Base-by-base conservation (phyloP, 1,140 invertebrate species). In the Lineus longissimus region DNA sequence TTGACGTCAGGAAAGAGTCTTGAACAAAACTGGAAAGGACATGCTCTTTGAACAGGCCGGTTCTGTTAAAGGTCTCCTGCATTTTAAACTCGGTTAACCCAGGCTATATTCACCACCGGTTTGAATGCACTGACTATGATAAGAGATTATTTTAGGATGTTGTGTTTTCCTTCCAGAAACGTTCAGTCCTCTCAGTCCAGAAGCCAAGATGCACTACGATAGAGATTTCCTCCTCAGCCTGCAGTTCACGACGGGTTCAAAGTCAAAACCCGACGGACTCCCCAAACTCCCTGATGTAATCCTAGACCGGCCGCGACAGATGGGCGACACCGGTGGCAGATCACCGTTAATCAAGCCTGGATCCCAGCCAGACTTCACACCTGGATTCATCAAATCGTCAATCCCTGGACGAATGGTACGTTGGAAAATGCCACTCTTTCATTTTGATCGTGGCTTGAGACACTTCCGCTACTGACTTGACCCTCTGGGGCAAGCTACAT, bases 131-230 rank as follows among this genome's bases (percentile, higher is more conserved):
- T 36, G 33, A n/a, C n/a, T n/a, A 36, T 4, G 4, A 36, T 36
- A 36, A 4, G 6, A 36, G 15, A 36, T 7, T 36, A 15, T 4
- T 36, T 36, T 7, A 36, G 4, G 33, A 4, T 36, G 4, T 36
- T 15, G 4, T 15, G 6, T 7, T 36, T 36, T 7, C 33, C 33
- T 76, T 76, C 17, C 69, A 86, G 90, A 90, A 73, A 92, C 94
- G 82, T 94, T 92, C 92, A 91, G 90, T 66, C 93, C 92, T 9
- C 73, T 87, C 19, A 93, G 94, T 79, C 87, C 84, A 15, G 85
- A 85, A 69, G 92, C 92, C 0, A 92, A 90, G 75, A 81, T 77
- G 60, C 85, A 86, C 33, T 95, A 95, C 78, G 88, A 90, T 63
- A 82, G 90, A 54, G 88, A 91, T 9, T 89, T 94, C 70, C 81